phyloP scores from a whole-genome alignment of 2,113 vertebrate species.

The Corapipo altera region DNA sequence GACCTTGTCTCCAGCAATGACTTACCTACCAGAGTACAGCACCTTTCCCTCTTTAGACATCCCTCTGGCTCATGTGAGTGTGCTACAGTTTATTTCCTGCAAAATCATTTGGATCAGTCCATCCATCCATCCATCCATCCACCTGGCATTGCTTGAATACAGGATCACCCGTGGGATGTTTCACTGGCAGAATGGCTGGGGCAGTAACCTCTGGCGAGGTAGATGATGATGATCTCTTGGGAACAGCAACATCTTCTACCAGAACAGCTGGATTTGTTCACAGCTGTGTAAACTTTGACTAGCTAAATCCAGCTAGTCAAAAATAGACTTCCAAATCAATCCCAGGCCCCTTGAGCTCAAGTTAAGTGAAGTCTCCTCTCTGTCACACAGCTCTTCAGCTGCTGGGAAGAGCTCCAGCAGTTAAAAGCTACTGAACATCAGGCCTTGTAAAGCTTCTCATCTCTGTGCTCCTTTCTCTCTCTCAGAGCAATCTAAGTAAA shows the following conservation, averaged over 20 bases:
- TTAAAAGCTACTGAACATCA: background rate
- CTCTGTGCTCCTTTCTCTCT: background rate
- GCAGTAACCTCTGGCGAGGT: background rate
- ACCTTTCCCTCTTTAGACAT: background rate
- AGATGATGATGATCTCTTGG: background rate
- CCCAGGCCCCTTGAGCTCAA: constrained; percentile 9
- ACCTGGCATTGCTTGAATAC: background rate
- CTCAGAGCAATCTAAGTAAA: background rate
- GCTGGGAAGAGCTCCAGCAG: constrained; percentile 13
- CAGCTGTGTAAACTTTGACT: constrained; percentile 45
- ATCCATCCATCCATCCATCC: background rate
- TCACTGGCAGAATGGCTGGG: background rate
- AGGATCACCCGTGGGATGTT: background rate
- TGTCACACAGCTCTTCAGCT: constrained; percentile 5
- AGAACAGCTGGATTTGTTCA: constrained; percentile 22
- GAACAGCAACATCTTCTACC: constrained; percentile 1
- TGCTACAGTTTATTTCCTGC: background rate
- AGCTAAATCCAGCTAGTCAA: constrained; percentile 38
- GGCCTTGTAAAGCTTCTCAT: background rate
- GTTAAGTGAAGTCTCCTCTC: background rate
- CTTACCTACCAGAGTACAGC: background rate
- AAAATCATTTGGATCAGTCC: background rate
- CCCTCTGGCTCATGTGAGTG: background rate
- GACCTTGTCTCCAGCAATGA: background rate
- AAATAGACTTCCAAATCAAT: constrained; percentile 34